Evolutionary conservation across 1,140 invertebrate genomes (phyloP).

Genomic region (Brachionus rubens): DNA sequence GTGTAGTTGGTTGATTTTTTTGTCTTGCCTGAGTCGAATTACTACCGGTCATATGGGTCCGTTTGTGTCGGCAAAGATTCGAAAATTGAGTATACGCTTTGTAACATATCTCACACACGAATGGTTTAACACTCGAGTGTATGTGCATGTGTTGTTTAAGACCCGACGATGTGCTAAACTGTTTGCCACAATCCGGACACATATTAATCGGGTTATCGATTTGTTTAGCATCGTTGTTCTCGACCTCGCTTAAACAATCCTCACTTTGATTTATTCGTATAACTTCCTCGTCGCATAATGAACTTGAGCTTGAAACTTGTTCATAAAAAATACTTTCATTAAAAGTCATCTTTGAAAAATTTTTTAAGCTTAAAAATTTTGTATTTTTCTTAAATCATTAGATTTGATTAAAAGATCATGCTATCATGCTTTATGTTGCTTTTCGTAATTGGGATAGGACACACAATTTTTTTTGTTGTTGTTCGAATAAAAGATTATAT

Average conservation of each 20-base stretch:
- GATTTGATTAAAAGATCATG: slow-evolving; percentile 31
- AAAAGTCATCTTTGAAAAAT: slow-evolving; percentile 1
- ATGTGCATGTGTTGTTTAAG: slow-evolving; percentile 99
- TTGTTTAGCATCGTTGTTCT: neutral
- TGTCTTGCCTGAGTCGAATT: slow-evolving; percentile 7
- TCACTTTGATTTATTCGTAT: too few relatives aligned
- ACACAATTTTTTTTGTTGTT: neutral
- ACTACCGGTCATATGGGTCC: slow-evolving; percentile 77
- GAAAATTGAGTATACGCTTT: slow-evolving; percentile 99
- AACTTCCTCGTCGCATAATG: too few relatives aligned
- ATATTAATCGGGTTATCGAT: slow-evolving; percentile 76
- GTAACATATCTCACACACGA: slow-evolving; percentile 70
- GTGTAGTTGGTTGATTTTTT: neutral
- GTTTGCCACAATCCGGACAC: slow-evolving; percentile 95
- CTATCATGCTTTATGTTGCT: slow-evolving; percentile 21
- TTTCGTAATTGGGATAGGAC: slow-evolving; percentile 8
- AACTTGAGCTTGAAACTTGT: too few relatives aligned
- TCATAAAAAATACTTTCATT: neutral
- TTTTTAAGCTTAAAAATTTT: slow-evolving; percentile 1
- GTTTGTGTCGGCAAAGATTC: slow-evolving; percentile 96
- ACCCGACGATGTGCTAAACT: slow-evolving; percentile 91
- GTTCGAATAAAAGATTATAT: neutral
- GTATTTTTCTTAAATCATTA: slow-evolving; percentile 13
- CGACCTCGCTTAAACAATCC: neutral
- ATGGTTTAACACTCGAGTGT: slow-evolving; percentile 95